Evolutionary conservation across 2,113 vertebrate genomes (phyloP).

Genomic region (Poecilia latipinna): DNA sequence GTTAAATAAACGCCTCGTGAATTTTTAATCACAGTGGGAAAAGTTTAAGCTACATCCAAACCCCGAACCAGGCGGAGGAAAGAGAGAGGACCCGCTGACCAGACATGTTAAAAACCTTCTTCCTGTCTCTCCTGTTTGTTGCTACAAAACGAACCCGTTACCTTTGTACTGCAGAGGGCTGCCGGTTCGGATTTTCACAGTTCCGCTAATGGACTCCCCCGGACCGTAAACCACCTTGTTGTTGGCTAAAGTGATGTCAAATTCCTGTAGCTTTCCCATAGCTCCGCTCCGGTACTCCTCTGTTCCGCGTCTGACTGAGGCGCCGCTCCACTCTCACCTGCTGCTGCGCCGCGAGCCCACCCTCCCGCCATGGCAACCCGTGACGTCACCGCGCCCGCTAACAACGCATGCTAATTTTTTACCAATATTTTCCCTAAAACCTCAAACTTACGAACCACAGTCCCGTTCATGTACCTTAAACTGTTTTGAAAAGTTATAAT

Average conservation of each 20-base stretch:
- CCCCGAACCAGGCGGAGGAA: not conserved
- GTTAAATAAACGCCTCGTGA: not conserved
- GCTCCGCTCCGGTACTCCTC: constrained; percentile 20
- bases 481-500: not conserved
- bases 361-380: constrained; percentile 4
- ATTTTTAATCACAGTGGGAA: not conserved
- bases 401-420: not conserved
- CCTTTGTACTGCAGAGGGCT: constrained; percentile 88
- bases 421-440: not conserved
- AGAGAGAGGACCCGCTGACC: not conserved
- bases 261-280: constrained; percentile 95
- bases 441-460: not conserved
- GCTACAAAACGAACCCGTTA: constrained; percentile 64
- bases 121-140: not conserved
- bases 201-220: constrained; percentile 89
- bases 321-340: constrained; percentile 64
- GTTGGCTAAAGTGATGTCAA: constrained; percentile 88
- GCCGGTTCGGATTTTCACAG: constrained; percentile 84
- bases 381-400: constrained; percentile 56
- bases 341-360: constrained; percentile 34
- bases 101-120: not conserved
- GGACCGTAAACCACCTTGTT: constrained; percentile 93
- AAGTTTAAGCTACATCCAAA: constrained; percentile 42
- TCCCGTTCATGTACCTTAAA: not conserved
- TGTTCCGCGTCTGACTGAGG: constrained; percentile 27